Conservation (phyloP, 2,113 vertebrate species). For the Ptilorrhoa leucosticta region DNA sequence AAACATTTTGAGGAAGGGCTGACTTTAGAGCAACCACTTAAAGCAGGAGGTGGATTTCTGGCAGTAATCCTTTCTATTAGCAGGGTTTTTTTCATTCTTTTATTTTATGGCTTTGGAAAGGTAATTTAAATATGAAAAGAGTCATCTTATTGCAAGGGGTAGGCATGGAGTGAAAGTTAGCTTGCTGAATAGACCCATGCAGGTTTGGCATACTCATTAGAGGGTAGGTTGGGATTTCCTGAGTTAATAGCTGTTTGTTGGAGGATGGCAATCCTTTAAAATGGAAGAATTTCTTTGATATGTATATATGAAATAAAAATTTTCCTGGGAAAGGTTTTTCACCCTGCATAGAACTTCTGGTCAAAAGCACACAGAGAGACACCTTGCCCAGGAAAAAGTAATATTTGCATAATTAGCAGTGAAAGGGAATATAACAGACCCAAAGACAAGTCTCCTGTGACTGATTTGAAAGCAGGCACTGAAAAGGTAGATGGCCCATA, state of each 20-base stretch:
- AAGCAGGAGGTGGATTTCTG: background rate
- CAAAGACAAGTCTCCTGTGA: background rate
- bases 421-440: background rate
- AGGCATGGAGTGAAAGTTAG: background rate
- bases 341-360: background rate
- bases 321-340: background rate
- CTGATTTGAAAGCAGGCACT: background rate
- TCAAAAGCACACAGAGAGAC: background rate
- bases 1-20: background rate
- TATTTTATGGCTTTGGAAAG: background rate
- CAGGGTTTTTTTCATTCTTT: background rate
- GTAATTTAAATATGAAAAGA: constrained; percentile 14
- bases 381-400: background rate
- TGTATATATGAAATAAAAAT: background rate
- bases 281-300: background rate
- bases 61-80: background rate
- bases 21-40: background rate
- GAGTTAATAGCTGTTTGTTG: background rate
- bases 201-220: background rate
- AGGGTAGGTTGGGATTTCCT: background rate
- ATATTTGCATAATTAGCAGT: background rate
- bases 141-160: background rate
- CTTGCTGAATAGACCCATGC: background rate
- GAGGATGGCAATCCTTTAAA: background rate
- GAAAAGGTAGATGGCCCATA: background rate